phyloP scores from a whole-genome alignment of 1,140 invertebrate genomes.

The Brachionus manjavacas region DNA sequence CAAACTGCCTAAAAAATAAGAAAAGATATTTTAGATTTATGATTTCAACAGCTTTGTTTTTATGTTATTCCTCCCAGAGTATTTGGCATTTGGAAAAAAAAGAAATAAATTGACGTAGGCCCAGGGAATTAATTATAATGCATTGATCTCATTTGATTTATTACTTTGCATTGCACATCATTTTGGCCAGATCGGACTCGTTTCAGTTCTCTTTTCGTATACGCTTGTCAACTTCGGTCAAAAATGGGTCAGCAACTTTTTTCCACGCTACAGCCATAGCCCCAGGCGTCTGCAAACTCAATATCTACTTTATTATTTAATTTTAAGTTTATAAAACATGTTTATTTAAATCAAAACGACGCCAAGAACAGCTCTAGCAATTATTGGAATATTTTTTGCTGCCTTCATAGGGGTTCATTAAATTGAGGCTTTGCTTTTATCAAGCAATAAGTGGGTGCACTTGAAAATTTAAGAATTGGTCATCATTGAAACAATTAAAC shows the following conservation, averaged over 20 bases:
- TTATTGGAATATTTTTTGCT: neutral
- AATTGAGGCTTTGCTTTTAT: neutral
- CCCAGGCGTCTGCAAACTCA: neutral
- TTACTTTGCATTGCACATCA: neutral
- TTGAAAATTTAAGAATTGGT: neutral
- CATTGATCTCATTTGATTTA: neutral
- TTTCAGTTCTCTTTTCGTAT: neutral
- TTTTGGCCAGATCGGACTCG: neutral
- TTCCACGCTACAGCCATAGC: neutral
- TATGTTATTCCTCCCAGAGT: neutral
- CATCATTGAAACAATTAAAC: neutral
- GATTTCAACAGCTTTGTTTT: neutral
- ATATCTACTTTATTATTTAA: neutral
- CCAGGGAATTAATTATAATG: neutral
- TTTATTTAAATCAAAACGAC: neutral
- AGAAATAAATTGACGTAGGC: neutral
- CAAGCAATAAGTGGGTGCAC: neutral
- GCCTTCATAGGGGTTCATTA: neutral
- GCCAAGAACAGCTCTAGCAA: neutral
- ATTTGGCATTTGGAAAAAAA: neutral
- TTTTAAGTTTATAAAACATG: neutral
- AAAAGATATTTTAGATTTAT: neutral
- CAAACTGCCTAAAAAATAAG: neutral
- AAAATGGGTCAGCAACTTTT: neutral
- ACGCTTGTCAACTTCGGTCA: neutral